A percentile compares a stretch with the other conserved stretches of the same genome.
Evolutionary conservation across 2,888 invertebrate species (phyloP).

Genomic region (Eulithis prunata): DNA sequence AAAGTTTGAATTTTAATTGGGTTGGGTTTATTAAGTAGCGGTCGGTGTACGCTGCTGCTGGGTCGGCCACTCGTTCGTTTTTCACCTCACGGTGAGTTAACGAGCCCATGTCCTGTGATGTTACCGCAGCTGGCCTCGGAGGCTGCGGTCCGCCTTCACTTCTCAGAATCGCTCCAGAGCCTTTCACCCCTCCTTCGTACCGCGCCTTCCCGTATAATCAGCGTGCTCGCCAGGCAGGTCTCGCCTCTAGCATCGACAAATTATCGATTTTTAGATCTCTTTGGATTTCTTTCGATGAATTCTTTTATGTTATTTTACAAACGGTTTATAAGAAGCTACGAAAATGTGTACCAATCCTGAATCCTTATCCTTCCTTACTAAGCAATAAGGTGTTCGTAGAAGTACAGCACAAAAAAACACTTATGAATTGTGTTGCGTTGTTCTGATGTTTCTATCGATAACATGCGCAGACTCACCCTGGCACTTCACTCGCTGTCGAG

Average conservation of each 20-base stretch:
- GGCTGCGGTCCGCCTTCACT: conserved; percentile 65
- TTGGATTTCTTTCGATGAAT: not conserved
- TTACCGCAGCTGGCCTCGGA: conserved; percentile 74
- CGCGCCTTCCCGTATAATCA: conserved; percentile 59
- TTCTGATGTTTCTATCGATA: conserved; percentile 55
- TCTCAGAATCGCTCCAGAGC: conserved; percentile 71
- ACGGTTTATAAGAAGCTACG: no score
- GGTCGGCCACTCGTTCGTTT: conserved; percentile 59
- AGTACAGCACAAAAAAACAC: no score
- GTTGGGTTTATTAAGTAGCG: conserved; percentile 54
- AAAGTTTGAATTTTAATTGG: conserved; percentile 64
- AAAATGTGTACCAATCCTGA: no score
- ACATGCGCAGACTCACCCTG: conserved; percentile 48
- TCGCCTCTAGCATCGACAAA: conserved; percentile 43
- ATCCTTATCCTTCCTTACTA: no score
- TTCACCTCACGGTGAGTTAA: conserved; percentile 72
- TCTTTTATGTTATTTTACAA: no score
- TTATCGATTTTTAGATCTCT: conserved; percentile 21
- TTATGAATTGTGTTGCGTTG: no score
- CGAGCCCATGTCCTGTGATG: conserved; percentile 73
- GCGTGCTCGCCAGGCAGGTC: conserved; percentile 59
- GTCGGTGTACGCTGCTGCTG: conserved; percentile 38
- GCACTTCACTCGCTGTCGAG: conserved; percentile 64
- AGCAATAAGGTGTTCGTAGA: no score
- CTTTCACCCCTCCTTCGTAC: conserved; percentile 43